phyloP scores from a whole-genome alignment of 2,113 vertebrate genomes.

The Falco punctatus region DNA sequence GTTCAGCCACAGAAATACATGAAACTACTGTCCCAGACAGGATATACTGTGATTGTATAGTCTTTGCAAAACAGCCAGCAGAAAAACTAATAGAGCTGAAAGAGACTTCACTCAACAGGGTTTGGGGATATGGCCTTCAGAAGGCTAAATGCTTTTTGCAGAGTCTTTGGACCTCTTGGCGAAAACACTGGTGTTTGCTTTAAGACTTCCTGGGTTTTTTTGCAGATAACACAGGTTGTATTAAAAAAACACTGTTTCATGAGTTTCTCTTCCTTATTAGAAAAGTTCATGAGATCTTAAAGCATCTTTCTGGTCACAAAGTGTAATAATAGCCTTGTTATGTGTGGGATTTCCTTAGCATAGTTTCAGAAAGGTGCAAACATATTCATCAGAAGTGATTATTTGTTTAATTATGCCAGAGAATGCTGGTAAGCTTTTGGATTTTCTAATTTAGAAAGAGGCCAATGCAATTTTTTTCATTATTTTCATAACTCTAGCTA shows the following conservation, averaged over 20 bases:
- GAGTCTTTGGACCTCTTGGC: not conserved
- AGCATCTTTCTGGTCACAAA: conserved; percentile 5
- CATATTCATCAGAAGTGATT: conserved; percentile 6
- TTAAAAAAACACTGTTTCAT: not conserved
- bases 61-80: not conserved
- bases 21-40: not conserved
- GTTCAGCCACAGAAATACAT: not conserved
- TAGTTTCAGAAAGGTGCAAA: conserved; percentile 14
- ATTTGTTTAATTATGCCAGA: conserved; percentile 60
- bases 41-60: not conserved
- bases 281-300: conserved; percentile 21
- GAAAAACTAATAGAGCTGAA: not conserved
- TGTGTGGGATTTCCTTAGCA: not conserved
- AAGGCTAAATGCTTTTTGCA: not conserved
- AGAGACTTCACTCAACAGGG: not conserved
- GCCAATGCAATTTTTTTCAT: conserved; percentile 13
- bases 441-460: conserved; percentile 41
- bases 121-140: not conserved
- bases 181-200: not conserved
- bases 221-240: not conserved
- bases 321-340: conserved; percentile 15
- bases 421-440: conserved; percentile 57
- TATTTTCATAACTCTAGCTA: conserved; percentile 54
- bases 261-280: not conserved
- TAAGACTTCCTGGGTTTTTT: not conserved